Evolutionary conservation across 2,888 invertebrate genomes (phyloP).

Genomic region (Epinotia ramella): DNA sequence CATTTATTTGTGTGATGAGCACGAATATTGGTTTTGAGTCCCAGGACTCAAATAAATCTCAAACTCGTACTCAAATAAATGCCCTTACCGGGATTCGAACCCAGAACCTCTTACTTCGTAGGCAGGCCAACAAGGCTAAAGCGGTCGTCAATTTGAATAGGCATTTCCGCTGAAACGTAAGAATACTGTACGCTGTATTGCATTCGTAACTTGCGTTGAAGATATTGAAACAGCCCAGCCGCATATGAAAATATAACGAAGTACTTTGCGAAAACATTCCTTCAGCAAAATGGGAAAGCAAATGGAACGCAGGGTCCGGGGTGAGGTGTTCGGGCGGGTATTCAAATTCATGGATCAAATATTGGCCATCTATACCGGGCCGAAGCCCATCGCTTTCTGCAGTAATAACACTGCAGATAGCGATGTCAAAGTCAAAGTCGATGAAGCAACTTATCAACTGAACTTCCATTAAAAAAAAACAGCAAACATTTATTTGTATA

Average conservation of each 20-base stretch:
- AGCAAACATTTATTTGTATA: background rate
- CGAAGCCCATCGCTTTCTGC: background rate
- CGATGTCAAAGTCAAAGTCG: too few relatives aligned
- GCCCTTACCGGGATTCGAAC: too few relatives aligned
- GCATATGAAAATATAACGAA: conserved; percentile 12
- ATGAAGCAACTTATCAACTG: too few relatives aligned
- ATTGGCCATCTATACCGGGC: conserved; percentile 5
- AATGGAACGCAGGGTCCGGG: conserved; percentile 1
- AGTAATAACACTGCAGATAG: too few relatives aligned
- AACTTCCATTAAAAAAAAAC: background rate
- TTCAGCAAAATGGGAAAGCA: conserved; percentile 30
- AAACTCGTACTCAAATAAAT: too few relatives aligned
- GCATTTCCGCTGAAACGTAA: too few relatives aligned
- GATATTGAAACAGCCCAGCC: conserved; percentile 11
- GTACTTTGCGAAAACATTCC: conserved; percentile 17
- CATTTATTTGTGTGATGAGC: too few relatives aligned
- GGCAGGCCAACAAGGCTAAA: too few relatives aligned
- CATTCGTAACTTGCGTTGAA: background rate
- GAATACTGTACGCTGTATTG: background rate
- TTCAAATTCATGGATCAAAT: conserved; percentile 37
- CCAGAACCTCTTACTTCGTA: too few relatives aligned
- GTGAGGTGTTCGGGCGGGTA: background rate
- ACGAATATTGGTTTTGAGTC: too few relatives aligned
- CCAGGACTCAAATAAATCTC: too few relatives aligned
- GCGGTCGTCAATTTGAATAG: too few relatives aligned